phyloP scores from a whole-genome alignment of 2,113 vertebrate genomes.

The Thinocorus orbignyianus region DNA sequence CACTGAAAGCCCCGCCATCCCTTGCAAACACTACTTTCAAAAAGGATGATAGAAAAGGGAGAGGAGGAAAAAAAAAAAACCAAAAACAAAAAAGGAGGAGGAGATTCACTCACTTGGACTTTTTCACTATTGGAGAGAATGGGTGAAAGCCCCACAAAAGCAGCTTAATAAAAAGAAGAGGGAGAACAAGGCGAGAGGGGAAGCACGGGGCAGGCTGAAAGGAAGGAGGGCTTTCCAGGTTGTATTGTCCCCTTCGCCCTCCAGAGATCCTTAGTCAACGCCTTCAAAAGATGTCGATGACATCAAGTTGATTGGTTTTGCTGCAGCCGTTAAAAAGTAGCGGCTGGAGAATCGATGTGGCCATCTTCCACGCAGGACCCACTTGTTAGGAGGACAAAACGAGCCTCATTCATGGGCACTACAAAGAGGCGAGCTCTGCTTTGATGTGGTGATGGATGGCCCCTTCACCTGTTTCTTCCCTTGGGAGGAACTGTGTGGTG shows the following conservation, averaged over 20 bases:
- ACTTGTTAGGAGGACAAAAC: neutral
- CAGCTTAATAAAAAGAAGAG: conserved; percentile 36
- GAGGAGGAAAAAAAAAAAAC: fast-evolving
- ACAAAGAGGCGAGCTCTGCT: neutral
- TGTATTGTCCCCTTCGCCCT: conserved; percentile 24
- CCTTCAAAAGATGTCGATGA: conserved; percentile 30
- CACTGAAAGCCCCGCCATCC: neutral
- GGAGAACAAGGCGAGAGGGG: conserved; percentile 39
- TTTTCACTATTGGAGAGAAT: conserved; percentile 60
- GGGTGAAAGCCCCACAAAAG: conserved; percentile 55
- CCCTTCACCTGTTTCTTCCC: conserved; percentile 8
- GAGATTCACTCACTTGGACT: conserved; percentile 36
- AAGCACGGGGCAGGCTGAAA: conserved; percentile 52
- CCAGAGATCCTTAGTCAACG: neutral
- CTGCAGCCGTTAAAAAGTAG: neutral
- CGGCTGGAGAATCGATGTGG: neutral
- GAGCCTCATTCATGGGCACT: neutral
- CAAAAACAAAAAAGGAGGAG: neutral
- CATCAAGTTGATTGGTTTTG: conserved; percentile 58
- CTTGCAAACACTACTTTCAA: neutral
- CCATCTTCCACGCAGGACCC: neutral
- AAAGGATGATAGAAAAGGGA: conserved; percentile 7
- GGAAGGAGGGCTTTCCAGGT: conserved; percentile 43
- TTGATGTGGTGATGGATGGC: conserved; percentile 4
- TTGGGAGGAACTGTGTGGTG: neutral